phyloP scores from a whole-genome alignment of 1,140 invertebrate genomes.

The Drosophila kanapiae region DNA sequence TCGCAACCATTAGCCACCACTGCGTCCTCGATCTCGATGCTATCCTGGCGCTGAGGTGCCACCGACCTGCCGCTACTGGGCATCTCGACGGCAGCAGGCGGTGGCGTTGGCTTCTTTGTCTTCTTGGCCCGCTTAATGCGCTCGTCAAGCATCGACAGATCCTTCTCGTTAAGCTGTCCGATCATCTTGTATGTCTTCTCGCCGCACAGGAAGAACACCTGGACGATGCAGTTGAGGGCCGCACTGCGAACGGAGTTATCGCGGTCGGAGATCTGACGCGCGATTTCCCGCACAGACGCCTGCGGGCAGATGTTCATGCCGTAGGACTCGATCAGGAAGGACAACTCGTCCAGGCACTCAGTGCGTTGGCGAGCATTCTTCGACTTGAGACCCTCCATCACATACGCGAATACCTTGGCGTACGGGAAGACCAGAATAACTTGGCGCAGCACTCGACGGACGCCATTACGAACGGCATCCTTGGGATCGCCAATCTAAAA shows the following conservation, averaged over 20 bases:
- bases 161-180: constrained; percentile 96
- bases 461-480: constrained; percentile 95
- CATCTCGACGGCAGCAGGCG: constrained; percentile 65
- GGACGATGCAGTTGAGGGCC: constrained; percentile 96
- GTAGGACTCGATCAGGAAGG: constrained; percentile 93
- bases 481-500: constrained; percentile 97
- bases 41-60: constrained; percentile 68
- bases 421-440: constrained; percentile 95
- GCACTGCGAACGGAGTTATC: constrained; percentile 98
- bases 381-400: constrained; percentile 98
- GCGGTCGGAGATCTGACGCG: constrained; percentile 96
- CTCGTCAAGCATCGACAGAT: constrained; percentile 96
- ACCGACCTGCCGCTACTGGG: constrained; percentile 72
- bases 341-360: constrained; percentile 97
- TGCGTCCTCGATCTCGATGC: constrained; percentile 85
- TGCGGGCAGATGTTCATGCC: constrained; percentile 94
- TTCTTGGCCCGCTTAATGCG: constrained; percentile 95
- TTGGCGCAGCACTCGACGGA: constrained; percentile 94
- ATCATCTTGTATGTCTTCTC: constrained; percentile 96
- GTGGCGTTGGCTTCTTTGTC: constrained; percentile 86
- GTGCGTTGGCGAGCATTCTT: constrained; percentile 98
- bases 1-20: constrained; percentile 75
- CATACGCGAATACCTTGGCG: constrained; percentile 94
- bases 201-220: constrained; percentile 95
- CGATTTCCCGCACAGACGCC: constrained; percentile 95